Evolutionary conservation across 1,140 invertebrate species (phyloP), one percentile per base, ranked within the genome.

Genomic region (Dolichoris vasculosae): DNA sequence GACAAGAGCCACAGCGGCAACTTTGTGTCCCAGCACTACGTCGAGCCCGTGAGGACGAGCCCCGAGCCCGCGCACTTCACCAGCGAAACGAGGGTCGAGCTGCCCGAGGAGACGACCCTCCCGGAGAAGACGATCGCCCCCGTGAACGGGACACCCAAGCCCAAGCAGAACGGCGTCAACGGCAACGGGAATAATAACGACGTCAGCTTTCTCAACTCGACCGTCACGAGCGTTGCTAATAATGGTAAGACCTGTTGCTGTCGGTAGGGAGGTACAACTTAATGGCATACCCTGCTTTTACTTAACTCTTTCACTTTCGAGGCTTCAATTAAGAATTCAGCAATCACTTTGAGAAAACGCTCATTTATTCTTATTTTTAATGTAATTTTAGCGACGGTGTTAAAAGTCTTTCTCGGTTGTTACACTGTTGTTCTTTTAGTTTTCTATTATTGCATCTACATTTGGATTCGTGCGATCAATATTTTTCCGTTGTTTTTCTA

Each of bases 161-260:
- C 85, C 8, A 93, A 93, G 87, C 88, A 89, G 80, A 93, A 92
- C 88, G 92, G 92, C 30, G 88, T 93, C 83, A 89, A 87, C 20
- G 86, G 89, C 55, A 93, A 93, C 84, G 92, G 92, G 48, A 93
- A 93, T 81, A 93, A 93, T 75, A 93, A 93, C 78, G 92, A 93
- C 43, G 91, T 90, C 32, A 93, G 92, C 85, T 93, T 93, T 83
- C 91, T 93, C 83, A 93, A 93, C 75, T 92, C 89, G n/a, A 93
- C 90, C 69, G 87, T 90, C 26, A 89, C 91, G 11, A 93, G 91
- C 87, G 88, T 91, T 43, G 90, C 91, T 67, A 89, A 88, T 80
- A 93, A 92, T 86, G 92, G 92, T 93, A 83, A 89, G 88, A 73
- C 40, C 69, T 43, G 69, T 38, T 73, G 38, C 26, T 73, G 69